Percentiles rank a stretch among this genome's conserved stretches.
phyloP scores from a whole-genome alignment of 2,797 vertebrate genomes.

The Danio albolineatus region DNA sequence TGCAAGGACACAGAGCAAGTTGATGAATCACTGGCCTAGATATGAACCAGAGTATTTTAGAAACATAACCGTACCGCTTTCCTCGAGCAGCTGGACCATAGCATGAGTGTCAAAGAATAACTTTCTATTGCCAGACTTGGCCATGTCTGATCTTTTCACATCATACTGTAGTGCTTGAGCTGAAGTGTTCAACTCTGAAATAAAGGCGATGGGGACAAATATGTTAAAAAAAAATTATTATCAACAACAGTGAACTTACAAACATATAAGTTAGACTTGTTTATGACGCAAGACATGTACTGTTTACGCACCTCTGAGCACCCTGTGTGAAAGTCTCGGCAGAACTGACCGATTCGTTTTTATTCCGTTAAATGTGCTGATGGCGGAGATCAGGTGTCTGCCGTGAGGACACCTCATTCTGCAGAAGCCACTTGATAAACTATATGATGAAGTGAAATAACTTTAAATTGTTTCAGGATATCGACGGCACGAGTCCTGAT shows the following conservation, averaged over 20 bases:
- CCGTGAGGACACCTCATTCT: constrained; percentile 22
- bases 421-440: neutral
- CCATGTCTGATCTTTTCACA: constrained; percentile 67
- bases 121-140: constrained; percentile 75
- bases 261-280: neutral
- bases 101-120: constrained; percentile 93
- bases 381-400: constrained; percentile 12
- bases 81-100: constrained; percentile 87
- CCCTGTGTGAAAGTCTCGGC: constrained; percentile 34
- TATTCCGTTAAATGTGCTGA: constrained; percentile 8
- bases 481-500: constrained; percentile 39
- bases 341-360: neutral
- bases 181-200: constrained; percentile 80
- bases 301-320: constrained; percentile 71
- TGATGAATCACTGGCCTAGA: neutral
- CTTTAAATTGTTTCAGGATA: neutral
- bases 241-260: neutral
- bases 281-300: neutral
- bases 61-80: constrained; percentile 81
- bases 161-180: constrained; percentile 73
- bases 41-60: neutral
- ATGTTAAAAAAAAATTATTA: neutral
- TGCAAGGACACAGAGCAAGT: constrained; percentile 61
- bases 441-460: neutral
- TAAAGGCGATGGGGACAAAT: constrained; percentile 27